These are phyloP conservation scores for Pterobdella sp. DNA, from an alignment of 2,888 invertebrate species.

Conservation along the genomic window DNA sequence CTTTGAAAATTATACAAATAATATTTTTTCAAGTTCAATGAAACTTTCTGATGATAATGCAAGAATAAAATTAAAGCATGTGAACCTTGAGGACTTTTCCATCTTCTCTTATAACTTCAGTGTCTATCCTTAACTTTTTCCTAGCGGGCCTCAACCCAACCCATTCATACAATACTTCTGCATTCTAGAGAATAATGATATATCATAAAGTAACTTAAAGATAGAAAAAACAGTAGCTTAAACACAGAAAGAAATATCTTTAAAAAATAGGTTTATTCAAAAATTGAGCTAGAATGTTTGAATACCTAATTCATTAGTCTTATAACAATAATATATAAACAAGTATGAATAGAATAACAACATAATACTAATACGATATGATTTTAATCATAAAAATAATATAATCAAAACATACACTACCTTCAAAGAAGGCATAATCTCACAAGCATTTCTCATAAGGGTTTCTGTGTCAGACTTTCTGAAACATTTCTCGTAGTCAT, in stretches of 20 bases:
- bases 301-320: too few relatives aligned
- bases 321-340: neutral
- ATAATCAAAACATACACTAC: slow-evolving; percentile 6
- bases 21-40: too few relatives aligned
- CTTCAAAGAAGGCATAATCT: slow-evolving; percentile 32
- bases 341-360: slow-evolving; percentile 12
- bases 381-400: neutral
- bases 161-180: slow-evolving; percentile 63
- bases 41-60: too few relatives aligned
- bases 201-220: too few relatives aligned
- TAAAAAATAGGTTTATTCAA: too few relatives aligned
- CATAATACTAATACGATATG: neutral
- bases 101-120: slow-evolving; percentile 39
- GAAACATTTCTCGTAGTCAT: slow-evolving; percentile 25
- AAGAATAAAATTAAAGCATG: too few relatives aligned
- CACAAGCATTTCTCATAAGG: slow-evolving; percentile 29
- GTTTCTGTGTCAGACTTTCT: slow-evolving; percentile 28
- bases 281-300: too few relatives aligned
- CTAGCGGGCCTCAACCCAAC: slow-evolving; percentile 79
- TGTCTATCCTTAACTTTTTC: slow-evolving; percentile 51
- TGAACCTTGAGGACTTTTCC: neutral
- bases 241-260: too few relatives aligned
- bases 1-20: too few relatives aligned
- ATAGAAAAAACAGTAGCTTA: too few relatives aligned
- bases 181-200: slow-evolving; percentile 42